These are phyloP conservation scores for Trypoxylon attenuatum DNA, from an alignment of 2,888 invertebrate species.

Conservation along the genomic window DNA sequence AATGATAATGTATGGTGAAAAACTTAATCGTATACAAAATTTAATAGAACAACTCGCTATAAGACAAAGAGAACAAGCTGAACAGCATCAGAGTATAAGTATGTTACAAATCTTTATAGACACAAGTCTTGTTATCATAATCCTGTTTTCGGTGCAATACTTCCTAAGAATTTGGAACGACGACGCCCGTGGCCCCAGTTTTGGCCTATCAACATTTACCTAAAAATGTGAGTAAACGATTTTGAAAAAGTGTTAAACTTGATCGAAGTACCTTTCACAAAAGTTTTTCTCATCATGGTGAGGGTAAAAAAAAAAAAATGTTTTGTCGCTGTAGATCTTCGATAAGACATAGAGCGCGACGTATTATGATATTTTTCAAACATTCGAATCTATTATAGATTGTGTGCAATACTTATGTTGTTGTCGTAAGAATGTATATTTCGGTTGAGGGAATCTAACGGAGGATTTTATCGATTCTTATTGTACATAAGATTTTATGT, in stretches of 20 bases:
- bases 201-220: slow-evolving; percentile 29
- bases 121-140: slow-evolving; percentile 65
- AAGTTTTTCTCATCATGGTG: slow-evolving; percentile 11
- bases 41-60: slow-evolving; percentile 68
- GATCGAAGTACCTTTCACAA: slow-evolving; percentile 18
- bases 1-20: slow-evolving; percentile 65
- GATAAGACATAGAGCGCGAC: too few relatives aligned
- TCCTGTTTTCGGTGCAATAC: slow-evolving; percentile 68
- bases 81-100: slow-evolving; percentile 60
- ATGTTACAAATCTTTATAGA: slow-evolving; percentile 66
- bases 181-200: slow-evolving; percentile 25
- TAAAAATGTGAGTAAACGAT: slow-evolving; percentile 9
- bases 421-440: neutral
- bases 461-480: slow-evolving; percentile 42
- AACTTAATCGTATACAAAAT: slow-evolving; percentile 69
- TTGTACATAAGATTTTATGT: slow-evolving; percentile 43
- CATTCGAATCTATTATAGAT: too few relatives aligned
- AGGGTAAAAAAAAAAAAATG: slow-evolving; percentile 5
- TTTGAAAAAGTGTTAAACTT: slow-evolving; percentile 10
- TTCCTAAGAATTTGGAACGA: slow-evolving; percentile 63
- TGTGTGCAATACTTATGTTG: slow-evolving; percentile 17
- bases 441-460: slow-evolving; percentile 18
- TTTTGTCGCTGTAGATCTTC: too few relatives aligned
- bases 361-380: too few relatives aligned
- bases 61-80: slow-evolving; percentile 66